Conservation (phyloP, 2,113 vertebrate species). For the Vanacampus margaritifer region DNA sequence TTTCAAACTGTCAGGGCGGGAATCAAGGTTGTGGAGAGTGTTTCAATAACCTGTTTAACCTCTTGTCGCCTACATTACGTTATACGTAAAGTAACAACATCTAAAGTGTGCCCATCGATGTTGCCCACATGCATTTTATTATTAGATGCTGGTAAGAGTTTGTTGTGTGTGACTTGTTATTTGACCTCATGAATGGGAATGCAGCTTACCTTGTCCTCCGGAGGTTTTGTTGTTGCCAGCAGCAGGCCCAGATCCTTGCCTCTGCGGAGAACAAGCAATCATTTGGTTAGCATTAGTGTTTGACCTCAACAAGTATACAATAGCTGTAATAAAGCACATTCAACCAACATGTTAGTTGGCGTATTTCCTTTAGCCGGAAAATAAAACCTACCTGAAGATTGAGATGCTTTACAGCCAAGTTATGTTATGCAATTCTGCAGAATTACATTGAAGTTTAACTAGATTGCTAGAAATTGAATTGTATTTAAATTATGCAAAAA, state of each 20-base stretch:
- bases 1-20: too few relatives aligned
- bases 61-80: neutral
- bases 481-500: too few relatives aligned
- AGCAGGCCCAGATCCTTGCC: slow-evolving; percentile 84
- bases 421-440: neutral
- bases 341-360: too few relatives aligned
- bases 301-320: neutral
- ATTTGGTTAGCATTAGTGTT: neutral
- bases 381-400: too few relatives aligned
- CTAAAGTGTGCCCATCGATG: neutral
- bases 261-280: slow-evolving; percentile 64
- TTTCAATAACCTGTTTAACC: neutral
- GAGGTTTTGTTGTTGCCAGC: slow-evolving; percentile 87
- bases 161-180: neutral
- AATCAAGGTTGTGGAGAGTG: neutral
- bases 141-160: neutral
- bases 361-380: too few relatives aligned
- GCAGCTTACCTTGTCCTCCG: slow-evolving; percentile 83
- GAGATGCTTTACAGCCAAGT: too few relatives aligned
- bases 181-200: neutral
- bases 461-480: too few relatives aligned
- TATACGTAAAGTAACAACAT: neutral
- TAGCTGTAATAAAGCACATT: neutral
- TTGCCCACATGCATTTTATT: neutral
- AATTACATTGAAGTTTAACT: neutral